These are phyloP conservation scores for Hydractinia echinata DNA, from an alignment of 30 jellyfish, hydroid and myxozoan genomes.

Conservation along the genomic window DNA sequence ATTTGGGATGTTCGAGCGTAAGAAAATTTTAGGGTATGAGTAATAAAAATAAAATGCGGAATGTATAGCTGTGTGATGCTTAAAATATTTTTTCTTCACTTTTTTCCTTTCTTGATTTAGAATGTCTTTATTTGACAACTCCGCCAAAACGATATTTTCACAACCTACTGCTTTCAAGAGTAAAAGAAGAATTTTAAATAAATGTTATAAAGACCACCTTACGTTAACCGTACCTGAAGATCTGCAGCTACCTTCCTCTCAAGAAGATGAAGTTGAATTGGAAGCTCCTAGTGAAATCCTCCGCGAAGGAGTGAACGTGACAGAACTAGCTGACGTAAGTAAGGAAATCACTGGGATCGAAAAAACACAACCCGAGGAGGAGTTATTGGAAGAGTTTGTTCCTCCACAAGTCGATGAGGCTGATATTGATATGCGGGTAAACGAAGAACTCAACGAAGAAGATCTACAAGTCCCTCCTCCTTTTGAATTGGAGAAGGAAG, in stretches of 20 bases:
- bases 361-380: slow-evolving; percentile 17
- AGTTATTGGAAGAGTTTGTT: neutral
- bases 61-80: neutral
- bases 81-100: neutral
- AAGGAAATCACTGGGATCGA: slow-evolving; percentile 26
- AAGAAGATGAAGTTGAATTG: slow-evolving; percentile 46
- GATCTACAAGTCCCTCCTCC: slow-evolving; percentile 40
- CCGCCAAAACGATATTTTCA: slow-evolving; percentile 13
- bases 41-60: neutral
- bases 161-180: slow-evolving; percentile 18
- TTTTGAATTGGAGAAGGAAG: slow-evolving; percentile 23
- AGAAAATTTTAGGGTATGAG: no score
- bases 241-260: slow-evolving; percentile 39
- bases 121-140: slow-evolving; percentile 8
- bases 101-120: neutral
- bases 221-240: slow-evolving; percentile 44
- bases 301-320: slow-evolving; percentile 27
- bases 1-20: no score
- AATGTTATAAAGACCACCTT: slow-evolving; percentile 6
- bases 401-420: slow-evolving; percentile 26
- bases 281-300: slow-evolving; percentile 31
- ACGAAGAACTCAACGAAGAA: slow-evolving; percentile 14
- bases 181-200: slow-evolving; percentile 33
- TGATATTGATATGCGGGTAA: slow-evolving; percentile 8
- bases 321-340: slow-evolving; percentile 24